These are phyloP conservation scores for Cyprinodon diabolis DNA, from an alignment of 2,797 vertebrate genomes.

Conservation along the genomic window DNA sequence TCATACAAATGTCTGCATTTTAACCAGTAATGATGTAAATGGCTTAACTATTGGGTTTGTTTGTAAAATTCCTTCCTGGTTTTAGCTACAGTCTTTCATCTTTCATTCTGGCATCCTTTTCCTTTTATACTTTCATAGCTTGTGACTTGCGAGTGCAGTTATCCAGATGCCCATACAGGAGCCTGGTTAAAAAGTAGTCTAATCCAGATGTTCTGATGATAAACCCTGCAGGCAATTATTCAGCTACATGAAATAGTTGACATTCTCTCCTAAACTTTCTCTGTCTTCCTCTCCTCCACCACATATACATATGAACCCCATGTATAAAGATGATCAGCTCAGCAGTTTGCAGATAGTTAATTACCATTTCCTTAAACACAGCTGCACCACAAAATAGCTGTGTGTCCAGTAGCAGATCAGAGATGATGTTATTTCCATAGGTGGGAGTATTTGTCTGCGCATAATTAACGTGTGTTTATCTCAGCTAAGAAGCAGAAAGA, in stretches of 20 bases:
- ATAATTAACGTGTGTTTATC: background rate
- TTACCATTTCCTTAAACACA: slow-evolving; percentile 36
- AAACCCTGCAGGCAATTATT: slow-evolving; percentile 34
- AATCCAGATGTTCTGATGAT: slow-evolving; percentile 48
- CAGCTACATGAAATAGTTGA: slow-evolving; percentile 34
- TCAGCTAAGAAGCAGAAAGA: slow-evolving; percentile 4
- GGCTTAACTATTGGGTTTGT: slow-evolving; percentile 1
- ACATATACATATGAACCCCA: slow-evolving; percentile 47
- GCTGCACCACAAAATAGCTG: slow-evolving; percentile 36
- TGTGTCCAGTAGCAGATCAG: slow-evolving; percentile 7
- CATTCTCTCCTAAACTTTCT: slow-evolving; percentile 31
- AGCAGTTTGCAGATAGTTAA: slow-evolving; percentile 33
- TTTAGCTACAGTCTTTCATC: slow-evolving; percentile 2
- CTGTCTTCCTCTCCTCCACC: slow-evolving; percentile 24
- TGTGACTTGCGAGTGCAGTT: slow-evolving; percentile 4
- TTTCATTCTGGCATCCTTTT: slow-evolving; percentile 2
- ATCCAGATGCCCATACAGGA: slow-evolving; percentile 4
- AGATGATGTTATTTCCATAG: background rate
- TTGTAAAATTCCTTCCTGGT: slow-evolving; percentile 17
- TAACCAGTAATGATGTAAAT: background rate
- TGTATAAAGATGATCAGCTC: slow-evolving; percentile 40
- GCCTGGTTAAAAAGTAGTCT: slow-evolving; percentile 22
- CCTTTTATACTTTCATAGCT: background rate
- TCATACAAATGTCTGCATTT: background rate
- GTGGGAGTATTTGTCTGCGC: slow-evolving; percentile 33